phyloP scores from a whole-genome alignment of 2,797 vertebrate genomes.

The Mormyrus hasselquistii region DNA sequence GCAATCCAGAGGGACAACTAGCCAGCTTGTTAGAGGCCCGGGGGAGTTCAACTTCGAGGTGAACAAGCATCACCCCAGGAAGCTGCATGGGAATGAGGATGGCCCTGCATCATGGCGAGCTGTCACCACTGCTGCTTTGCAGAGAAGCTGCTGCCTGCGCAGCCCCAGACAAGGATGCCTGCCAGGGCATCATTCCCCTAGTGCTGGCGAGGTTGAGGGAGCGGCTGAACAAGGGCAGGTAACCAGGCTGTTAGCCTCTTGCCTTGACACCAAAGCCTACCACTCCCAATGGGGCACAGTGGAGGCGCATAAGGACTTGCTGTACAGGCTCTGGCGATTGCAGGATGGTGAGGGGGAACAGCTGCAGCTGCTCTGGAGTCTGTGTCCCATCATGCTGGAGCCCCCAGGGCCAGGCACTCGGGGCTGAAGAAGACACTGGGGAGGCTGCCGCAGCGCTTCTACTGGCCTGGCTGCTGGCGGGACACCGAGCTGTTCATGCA shows the following conservation, averaged over 20 bases:
- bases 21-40: neutral
- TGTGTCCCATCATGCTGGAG: no score
- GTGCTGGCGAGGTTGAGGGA: neutral
- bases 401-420: no score
- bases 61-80: neutral
- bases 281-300: neutral
- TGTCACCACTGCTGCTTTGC: neutral
- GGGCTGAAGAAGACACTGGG: no score
- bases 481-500: neutral
- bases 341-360: no score
- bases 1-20: neutral
- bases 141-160: neutral
- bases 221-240: neutral
- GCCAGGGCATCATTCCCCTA: neutral
- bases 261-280: neutral
- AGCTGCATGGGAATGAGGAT: neutral
- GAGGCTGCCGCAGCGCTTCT: neutral
- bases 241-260: neutral
- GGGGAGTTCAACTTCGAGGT: neutral
- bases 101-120: no score
- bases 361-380: no score
- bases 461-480: neutral
- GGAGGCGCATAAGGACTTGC: neutral
- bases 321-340: no score
- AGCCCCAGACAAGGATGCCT: neutral